phyloP scores from a whole-genome alignment of 2,797 vertebrate species.

The Simalia tracyae region DNA sequence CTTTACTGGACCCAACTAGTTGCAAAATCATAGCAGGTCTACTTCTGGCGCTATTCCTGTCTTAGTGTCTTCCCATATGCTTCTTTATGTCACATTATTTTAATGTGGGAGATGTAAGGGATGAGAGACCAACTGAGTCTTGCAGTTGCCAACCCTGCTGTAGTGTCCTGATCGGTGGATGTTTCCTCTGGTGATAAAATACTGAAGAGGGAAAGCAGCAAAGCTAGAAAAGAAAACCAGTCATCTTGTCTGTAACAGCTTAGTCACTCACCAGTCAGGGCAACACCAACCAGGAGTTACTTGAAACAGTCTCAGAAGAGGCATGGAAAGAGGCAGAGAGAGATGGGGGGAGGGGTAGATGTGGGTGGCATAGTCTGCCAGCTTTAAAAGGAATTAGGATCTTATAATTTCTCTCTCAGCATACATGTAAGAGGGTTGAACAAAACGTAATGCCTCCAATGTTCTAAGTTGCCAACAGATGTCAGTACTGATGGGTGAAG shows the following conservation, averaged over 20 bases:
- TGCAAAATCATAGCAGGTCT: not conserved
- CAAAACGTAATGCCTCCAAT: too few relatives aligned
- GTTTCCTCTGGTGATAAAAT: not conserved
- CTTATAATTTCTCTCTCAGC: too few relatives aligned
- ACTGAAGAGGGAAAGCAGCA: not conserved
- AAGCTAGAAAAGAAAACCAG: not conserved
- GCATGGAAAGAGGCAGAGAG: too few relatives aligned
- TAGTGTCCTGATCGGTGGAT: not conserved
- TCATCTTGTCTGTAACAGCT: not conserved
- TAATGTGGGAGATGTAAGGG: not conserved
- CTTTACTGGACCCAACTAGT: not conserved
- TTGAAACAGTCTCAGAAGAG: too few relatives aligned
- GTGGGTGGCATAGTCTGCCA: too few relatives aligned
- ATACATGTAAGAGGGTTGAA: too few relatives aligned
- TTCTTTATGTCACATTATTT: not conserved
- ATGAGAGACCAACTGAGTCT: not conserved
- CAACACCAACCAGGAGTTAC: too few relatives aligned
- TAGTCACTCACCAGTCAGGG: too few relatives aligned
- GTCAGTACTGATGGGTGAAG: too few relatives aligned
- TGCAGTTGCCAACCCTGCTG: not conserved
- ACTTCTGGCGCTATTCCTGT: not conserved
- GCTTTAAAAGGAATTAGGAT: too few relatives aligned
- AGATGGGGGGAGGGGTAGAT: too few relatives aligned
- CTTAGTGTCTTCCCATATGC: not conserved
- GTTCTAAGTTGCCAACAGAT: too few relatives aligned